Percentiles rank a stretch among this genome's conserved stretches.
These are phyloP conservation scores for Zalophus californianus DNA, from an alignment of 2,797 vertebrate genomes.

Conservation along the genomic window DNA sequence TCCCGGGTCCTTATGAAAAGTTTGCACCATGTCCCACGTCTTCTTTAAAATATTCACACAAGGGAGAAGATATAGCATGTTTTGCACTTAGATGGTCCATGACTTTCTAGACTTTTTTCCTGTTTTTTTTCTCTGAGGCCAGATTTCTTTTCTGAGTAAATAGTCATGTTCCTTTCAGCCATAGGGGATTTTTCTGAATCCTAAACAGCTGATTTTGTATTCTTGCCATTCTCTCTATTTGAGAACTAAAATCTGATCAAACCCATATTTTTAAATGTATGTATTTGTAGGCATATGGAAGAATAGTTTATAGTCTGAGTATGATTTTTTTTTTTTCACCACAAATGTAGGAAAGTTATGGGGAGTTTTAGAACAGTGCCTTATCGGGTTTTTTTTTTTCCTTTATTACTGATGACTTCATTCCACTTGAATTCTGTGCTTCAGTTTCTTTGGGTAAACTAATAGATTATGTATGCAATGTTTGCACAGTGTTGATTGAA, in stretches of 20 bases:
- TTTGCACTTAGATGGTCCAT: conserved; percentile 54
- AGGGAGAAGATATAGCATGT: not conserved
- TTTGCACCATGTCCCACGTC: not conserved
- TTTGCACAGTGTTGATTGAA: conserved; percentile 90
- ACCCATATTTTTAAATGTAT: conserved; percentile 88
- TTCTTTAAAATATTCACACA: conserved; percentile 43
- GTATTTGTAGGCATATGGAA: conserved; percentile 87
- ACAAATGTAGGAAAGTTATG: conserved; percentile 86
- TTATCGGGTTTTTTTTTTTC: conserved; percentile 86
- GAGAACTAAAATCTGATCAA: conserved; percentile 88
- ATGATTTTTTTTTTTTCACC: conserved; percentile 81
- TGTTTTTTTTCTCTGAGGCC: conserved; percentile 80
- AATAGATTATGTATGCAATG: conserved; percentile 92
- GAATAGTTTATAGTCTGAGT: conserved; percentile 87
- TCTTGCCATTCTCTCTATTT: conserved; percentile 82
- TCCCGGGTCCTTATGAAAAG: not conserved
- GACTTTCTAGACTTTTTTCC: conserved; percentile 75
- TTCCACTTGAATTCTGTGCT: conserved; percentile 90
- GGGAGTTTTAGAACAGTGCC: conserved; percentile 85
- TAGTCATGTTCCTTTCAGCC: conserved; percentile 75
- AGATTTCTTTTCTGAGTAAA: conserved; percentile 85
- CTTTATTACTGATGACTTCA: conserved; percentile 91
- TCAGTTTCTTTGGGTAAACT: conserved; percentile 90
- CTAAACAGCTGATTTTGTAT: conserved; percentile 85
- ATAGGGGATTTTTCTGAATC: conserved; percentile 77